phyloP scores from a whole-genome alignment of 2,797 vertebrate genomes.

The Agapornis canus region DNA sequence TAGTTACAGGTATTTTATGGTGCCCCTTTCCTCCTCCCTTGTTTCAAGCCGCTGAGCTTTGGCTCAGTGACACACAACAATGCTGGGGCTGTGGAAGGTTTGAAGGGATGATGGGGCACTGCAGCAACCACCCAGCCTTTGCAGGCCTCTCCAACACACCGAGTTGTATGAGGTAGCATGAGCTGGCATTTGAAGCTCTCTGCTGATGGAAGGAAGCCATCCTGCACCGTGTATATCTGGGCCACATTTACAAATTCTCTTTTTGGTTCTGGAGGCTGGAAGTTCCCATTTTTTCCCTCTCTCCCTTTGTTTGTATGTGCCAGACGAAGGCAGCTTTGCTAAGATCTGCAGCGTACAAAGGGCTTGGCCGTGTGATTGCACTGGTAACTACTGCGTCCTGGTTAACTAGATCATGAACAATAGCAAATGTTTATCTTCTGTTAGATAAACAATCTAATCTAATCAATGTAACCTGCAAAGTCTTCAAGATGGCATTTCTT shows the following conservation, averaged over 20 bases:
- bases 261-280: background rate
- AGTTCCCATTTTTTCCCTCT: constrained; percentile 7
- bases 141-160: background rate
- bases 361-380: rapidly evolving
- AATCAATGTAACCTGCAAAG: background rate
- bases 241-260: constrained; percentile 30
- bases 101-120: background rate
- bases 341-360: background rate
- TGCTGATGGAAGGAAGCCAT: constrained; percentile 5
- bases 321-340: background rate
- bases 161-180: rapidly evolving
- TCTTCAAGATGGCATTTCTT: background rate
- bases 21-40: background rate
- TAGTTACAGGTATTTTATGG: background rate
- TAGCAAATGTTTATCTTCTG: background rate
- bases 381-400: background rate
- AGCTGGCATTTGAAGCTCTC: background rate
- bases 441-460: background rate
- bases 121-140: background rate
- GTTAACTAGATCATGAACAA: background rate
- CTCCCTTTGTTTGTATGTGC: background rate
- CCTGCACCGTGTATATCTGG: background rate
- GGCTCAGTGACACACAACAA: background rate
- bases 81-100: background rate
- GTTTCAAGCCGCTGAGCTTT: background rate